Evolutionary conservation across 30 jellyfish, hydroid and myxozoan species (phyloP).

Genomic region (Hydractinia echinata): DNA sequence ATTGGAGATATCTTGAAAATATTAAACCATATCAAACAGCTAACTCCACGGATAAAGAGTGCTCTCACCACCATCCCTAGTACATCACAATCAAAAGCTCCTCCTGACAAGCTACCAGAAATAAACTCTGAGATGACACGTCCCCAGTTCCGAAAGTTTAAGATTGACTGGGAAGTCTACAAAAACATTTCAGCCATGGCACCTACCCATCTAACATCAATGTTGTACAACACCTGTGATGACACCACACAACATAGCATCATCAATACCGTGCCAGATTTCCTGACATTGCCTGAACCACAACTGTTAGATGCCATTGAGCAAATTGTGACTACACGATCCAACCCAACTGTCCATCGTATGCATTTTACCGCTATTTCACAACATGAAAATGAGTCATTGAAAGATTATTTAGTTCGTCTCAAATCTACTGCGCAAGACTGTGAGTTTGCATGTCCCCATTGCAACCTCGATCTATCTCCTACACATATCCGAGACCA

Average conservation of each 20-base stretch:
- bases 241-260: conserved; percentile 3
- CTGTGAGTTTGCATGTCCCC: conserved; percentile 16
- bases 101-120: background rate
- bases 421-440: background rate
- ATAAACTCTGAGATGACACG: background rate
- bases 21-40: background rate
- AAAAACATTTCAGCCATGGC: background rate
- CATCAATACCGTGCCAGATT: background rate
- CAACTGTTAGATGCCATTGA: conserved; percentile 12
- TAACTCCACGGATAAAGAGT: background rate
- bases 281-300: background rate
- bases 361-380: background rate
- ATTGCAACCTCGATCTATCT: conserved; percentile 1
- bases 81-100: background rate
- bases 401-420: conserved; percentile 1
- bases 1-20: conserved; percentile 10
- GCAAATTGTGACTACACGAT: background rate
- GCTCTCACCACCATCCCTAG: background rate
- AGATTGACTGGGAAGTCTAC: conserved; percentile 3
- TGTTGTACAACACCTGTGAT: conserved; percentile 1
- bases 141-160: conserved; percentile 2
- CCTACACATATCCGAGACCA: background rate
- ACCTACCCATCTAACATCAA: background rate
- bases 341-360: conserved; percentile 1
- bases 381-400: background rate